These are phyloP conservation scores for Zootermopsis nevadensis DNA, from an alignment of 2,888 invertebrate genomes.

Conservation along the genomic window DNA sequence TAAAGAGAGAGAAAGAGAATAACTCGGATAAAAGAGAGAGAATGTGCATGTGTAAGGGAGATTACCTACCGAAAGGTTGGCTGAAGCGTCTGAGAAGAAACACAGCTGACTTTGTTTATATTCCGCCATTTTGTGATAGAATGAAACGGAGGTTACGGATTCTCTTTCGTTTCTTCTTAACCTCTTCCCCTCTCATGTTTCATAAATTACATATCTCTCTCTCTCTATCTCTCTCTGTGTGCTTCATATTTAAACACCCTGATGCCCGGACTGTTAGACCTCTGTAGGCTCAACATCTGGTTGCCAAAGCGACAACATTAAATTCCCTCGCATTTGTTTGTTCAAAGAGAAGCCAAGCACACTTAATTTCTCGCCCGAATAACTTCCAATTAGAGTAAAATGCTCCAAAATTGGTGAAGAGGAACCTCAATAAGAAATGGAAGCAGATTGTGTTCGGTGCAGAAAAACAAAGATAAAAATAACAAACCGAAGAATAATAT, in stretches of 20 bases:
- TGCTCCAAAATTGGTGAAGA: neutral
- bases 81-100: slow-evolving; percentile 45
- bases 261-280: neutral
- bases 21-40: slow-evolving; percentile 4
- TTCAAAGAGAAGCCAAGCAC: slow-evolving; percentile 19
- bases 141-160: neutral
- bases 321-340: slow-evolving; percentile 29
- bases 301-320: slow-evolving; percentile 29
- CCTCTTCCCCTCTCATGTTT: slow-evolving; percentile 12
- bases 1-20: neutral
- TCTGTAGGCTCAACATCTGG: neutral
- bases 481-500: slow-evolving; percentile 16
- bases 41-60: neutral
- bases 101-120: slow-evolving; percentile 44
- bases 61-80: slow-evolving; percentile 22
- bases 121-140: slow-evolving; percentile 43
- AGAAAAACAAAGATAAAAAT: neutral
- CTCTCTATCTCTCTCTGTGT: neutral
- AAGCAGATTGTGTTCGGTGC: neutral
- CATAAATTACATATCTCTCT: neutral
- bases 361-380: slow-evolving; percentile 33
- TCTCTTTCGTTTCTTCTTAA: neutral
- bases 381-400: slow-evolving; percentile 31
- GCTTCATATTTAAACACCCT: neutral
- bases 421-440: slow-evolving; percentile 17